phyloP scores from a whole-genome alignment of 2,113 vertebrate species.

The Myiozetetes cayanensis region DNA sequence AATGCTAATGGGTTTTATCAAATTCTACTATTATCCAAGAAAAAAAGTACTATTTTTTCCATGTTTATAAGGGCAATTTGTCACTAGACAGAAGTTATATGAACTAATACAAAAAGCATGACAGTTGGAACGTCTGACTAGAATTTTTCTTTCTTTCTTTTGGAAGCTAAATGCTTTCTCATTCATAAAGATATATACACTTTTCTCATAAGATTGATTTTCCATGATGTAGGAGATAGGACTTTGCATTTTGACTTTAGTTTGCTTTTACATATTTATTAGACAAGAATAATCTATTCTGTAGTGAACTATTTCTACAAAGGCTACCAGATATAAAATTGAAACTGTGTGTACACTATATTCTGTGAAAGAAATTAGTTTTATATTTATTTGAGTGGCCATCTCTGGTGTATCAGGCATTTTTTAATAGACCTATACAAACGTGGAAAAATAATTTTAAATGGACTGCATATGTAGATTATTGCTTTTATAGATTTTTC shows the following conservation, averaged over 20 bases:
- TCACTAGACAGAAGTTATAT: neutral
- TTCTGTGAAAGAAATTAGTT: neutral
- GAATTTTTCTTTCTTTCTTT: neutral
- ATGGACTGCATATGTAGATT: neutral
- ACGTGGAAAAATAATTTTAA: neutral
- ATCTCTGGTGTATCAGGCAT: neutral
- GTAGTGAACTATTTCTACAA: neutral
- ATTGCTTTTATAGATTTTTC: neutral
- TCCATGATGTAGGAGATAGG: neutral
- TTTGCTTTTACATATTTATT: neutral
- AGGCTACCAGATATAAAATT: neutral
- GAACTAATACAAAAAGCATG: neutral
- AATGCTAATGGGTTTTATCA: neutral
- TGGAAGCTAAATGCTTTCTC: neutral
- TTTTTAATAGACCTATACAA: neutral
- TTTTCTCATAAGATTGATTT: neutral
- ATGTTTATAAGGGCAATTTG: neutral
- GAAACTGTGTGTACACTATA: neutral
- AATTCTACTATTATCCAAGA: neutral
- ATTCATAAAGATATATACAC: neutral
- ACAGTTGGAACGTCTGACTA: neutral
- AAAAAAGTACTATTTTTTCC: neutral
- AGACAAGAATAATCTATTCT: neutral
- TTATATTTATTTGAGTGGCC: neutral
- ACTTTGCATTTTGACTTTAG: neutral